Percentiles rank a stretch among this genome's conserved stretches.
Conservation (phyloP, 53 echinoderm and acorn worm species). For the Stichopus horrens region DNA sequence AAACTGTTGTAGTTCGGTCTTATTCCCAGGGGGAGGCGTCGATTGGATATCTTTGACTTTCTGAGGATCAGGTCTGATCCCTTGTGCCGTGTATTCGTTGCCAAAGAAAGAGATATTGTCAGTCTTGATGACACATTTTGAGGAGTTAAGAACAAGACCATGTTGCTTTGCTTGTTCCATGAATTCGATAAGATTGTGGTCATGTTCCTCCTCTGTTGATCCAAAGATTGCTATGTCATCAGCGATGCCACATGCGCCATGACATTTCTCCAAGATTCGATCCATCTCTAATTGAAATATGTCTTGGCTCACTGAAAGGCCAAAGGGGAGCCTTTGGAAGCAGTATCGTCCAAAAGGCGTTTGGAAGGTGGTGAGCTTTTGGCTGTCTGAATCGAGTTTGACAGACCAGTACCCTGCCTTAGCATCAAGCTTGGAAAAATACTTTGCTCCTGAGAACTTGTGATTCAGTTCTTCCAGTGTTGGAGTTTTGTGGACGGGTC, state of each 20-base stretch:
- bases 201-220: constrained; percentile 43
- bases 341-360: constrained; percentile 52
- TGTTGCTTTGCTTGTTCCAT: constrained; percentile 28
- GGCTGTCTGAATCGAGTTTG: constrained; percentile 48
- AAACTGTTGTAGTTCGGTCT: constrained; percentile 62
- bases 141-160: constrained; percentile 61
- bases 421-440: constrained; percentile 62
- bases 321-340: constrained; percentile 41
- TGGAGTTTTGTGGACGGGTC: constrained; percentile 41
- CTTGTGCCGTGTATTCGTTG: constrained; percentile 48
- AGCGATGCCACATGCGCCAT: constrained; percentile 43
- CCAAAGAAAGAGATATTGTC: constrained; percentile 59
- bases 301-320: constrained; percentile 49
- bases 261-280: constrained; percentile 29
- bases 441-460: constrained; percentile 35
- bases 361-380: constrained; percentile 53
- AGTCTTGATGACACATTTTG: constrained; percentile 59
- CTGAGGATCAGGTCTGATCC: constrained; percentile 58
- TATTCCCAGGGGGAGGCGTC: constrained; percentile 48
- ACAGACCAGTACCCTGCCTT: constrained; percentile 63
- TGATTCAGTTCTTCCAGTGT: constrained; percentile 60
- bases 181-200: constrained; percentile 44
- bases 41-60: constrained; percentile 51
- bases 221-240: constrained; percentile 55
- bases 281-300: constrained; percentile 63